Conservation (phyloP, 2,113 vertebrate species). For the Apistogramma diplotaenia region DNA sequence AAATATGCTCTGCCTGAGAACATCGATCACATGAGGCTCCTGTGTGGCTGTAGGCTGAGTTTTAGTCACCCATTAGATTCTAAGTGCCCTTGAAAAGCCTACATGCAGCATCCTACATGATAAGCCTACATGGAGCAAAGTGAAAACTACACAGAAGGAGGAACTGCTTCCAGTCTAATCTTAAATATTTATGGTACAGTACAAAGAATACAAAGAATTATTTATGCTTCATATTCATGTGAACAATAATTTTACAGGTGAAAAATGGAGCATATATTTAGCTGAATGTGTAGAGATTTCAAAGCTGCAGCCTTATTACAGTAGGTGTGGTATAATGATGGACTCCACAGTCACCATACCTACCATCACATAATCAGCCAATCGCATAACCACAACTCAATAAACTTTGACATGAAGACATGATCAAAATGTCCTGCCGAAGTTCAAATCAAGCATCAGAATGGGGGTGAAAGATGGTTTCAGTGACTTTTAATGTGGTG, state of each 20-base stretch:
- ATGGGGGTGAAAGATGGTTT: neutral
- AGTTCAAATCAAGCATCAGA: neutral
- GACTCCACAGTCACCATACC: neutral
- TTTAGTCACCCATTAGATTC: constrained; percentile 26
- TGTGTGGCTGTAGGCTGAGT: constrained; percentile 37
- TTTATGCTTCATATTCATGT: neutral
- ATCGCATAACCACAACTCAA: neutral
- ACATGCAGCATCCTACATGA: neutral
- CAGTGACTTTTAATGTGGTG: too few species aligned
- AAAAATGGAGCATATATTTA: neutral
- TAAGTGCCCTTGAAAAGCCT: constrained; percentile 6
- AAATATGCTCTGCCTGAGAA: constrained; percentile 15
- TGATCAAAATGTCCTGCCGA: neutral
- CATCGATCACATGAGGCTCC: constrained; percentile 5
- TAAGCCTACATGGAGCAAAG: constrained; percentile 3
- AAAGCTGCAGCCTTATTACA: neutral
- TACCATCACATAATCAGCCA: too few species aligned
- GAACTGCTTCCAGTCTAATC: neutral
- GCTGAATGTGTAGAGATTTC: neutral
- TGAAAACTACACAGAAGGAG: neutral
- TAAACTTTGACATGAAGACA: too few species aligned
- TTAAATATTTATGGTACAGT: neutral
- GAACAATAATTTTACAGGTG: neutral
- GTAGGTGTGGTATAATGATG: neutral
- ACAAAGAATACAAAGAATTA: neutral